Conservation (phyloP, 2,888 invertebrate species). For the Eurois occulta region DNA sequence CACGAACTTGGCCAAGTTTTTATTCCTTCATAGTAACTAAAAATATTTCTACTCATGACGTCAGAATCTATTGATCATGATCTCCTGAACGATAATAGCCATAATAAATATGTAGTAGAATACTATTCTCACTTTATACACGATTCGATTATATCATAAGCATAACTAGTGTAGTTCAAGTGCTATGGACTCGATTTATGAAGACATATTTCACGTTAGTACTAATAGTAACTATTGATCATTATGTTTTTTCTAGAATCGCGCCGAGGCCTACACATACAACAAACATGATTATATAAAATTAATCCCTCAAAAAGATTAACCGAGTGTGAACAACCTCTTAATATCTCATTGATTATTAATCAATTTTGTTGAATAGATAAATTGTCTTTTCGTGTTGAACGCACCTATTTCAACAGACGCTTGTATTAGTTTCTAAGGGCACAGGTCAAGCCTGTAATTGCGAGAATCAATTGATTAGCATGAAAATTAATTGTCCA, state of each 20-base stretch:
- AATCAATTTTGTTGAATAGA: conserved; percentile 56
- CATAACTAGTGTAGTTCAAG: conserved; percentile 41
- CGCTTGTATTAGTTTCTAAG: conserved; percentile 66
- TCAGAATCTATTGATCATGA: conserved; percentile 58
- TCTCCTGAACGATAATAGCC: conserved; percentile 48
- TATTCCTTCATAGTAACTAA: conserved; percentile 41
- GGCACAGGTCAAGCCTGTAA: conserved; percentile 79
- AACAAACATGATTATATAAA: conserved; percentile 11
- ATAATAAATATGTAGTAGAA: conserved; percentile 59
- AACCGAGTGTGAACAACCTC: conserved; percentile 54
- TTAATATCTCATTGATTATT: conserved; percentile 54
- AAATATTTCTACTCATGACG: conserved; percentile 48
- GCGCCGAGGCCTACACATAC: background rate
- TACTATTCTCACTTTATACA: conserved; percentile 52
- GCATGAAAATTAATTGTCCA: conserved; percentile 80
- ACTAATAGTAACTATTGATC: conserved; percentile 27
- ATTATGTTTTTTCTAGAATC: conserved; percentile 27
- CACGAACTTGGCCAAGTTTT: conserved; percentile 45
- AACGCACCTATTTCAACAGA: conserved; percentile 64
- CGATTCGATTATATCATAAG: conserved; percentile 45
- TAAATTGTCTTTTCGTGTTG: conserved; percentile 64
- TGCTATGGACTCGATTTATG: conserved; percentile 43
- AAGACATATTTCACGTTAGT: conserved; percentile 42
- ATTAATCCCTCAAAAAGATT: conserved; percentile 55
- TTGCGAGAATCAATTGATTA: conserved; percentile 83